Percentiles rank a stretch among this genome's conserved stretches.
phyloP scores from a whole-genome alignment of 2,797 vertebrate species.

The Danio tinwini region DNA sequence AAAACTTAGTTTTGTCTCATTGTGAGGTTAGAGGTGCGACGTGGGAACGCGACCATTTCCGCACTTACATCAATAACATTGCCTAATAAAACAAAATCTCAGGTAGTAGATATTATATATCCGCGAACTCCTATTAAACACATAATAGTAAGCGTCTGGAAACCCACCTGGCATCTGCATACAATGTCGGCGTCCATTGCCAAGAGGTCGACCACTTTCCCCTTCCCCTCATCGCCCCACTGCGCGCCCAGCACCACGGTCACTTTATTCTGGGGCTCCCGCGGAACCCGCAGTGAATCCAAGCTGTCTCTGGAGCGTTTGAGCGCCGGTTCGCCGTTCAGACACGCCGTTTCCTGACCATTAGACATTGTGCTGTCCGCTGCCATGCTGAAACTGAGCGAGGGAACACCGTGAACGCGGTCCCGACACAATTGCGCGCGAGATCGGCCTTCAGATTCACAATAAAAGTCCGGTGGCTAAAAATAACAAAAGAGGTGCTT shows the following conservation, averaged over 20 bases:
- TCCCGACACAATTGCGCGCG: background rate
- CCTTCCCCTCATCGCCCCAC: constrained; percentile 86
- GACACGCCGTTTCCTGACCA: constrained; percentile 59
- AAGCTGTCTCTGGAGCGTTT: constrained; percentile 74
- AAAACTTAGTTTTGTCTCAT: background rate
- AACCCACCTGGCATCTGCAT: constrained; percentile 82
- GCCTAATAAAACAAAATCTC: background rate
- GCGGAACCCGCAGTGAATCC: constrained; percentile 57
- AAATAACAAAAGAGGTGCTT: background rate
- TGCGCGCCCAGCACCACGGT: constrained; percentile 86
- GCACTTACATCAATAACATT: background rate
- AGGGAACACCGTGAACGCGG: background rate
- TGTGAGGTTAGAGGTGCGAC: background rate
- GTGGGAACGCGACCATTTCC: background rate
- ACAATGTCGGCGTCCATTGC: constrained; percentile 85
- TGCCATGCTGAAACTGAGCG: constrained; percentile 71
- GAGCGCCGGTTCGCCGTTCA: constrained; percentile 75
- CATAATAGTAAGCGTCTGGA: background rate
- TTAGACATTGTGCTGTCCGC: constrained; percentile 70
- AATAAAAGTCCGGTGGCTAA: constrained; percentile 13
- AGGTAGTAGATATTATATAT: background rate
- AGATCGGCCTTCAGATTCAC: background rate
- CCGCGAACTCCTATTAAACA: background rate
- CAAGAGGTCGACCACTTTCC: constrained; percentile 85
- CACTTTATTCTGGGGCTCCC: constrained; percentile 81